Evolutionary conservation across 2,113 vertebrate species (phyloP).

Genomic region (Progne subis): DNA sequence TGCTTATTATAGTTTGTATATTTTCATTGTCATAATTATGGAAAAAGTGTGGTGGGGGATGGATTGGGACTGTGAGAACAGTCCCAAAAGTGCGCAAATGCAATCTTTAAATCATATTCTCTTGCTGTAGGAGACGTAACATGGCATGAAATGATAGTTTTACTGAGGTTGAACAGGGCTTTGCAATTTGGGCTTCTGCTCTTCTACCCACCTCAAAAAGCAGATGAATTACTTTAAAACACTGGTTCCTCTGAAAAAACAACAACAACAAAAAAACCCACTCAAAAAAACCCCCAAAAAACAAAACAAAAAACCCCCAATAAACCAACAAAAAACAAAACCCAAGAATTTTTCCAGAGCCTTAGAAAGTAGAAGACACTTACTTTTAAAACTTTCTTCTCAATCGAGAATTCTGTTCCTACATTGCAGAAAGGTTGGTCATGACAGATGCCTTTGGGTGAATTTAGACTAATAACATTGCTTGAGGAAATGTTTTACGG

Average conservation of each 20-base stretch:
- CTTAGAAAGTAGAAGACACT: neutral
- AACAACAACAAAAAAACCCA: no score
- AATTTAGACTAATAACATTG: neutral
- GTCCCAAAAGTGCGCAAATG: neutral
- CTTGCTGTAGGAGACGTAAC: neutral
- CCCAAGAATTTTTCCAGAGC: neutral
- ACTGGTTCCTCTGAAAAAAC: neutral
- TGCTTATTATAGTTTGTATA: neutral
- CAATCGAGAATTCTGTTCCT: neutral
- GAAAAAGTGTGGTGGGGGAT: neutral
- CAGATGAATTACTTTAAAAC: neutral
- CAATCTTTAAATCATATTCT: neutral
- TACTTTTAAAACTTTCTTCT: neutral
- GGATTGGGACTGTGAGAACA: neutral
- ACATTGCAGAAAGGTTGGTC: neutral
- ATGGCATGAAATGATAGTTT: neutral
- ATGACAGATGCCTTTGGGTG: neutral
- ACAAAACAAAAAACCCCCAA: neutral
- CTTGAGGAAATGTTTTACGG: conserved; percentile 32
- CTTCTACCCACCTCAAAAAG: neutral
- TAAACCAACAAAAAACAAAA: neutral
- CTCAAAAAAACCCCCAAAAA: no score
- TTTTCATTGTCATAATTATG: neutral
- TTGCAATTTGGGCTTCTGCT: neutral
- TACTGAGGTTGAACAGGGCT: neutral